Base-by-base conservation (phyloP, 2,888 invertebrate species). In the Pseudoips prasinana region DNA sequence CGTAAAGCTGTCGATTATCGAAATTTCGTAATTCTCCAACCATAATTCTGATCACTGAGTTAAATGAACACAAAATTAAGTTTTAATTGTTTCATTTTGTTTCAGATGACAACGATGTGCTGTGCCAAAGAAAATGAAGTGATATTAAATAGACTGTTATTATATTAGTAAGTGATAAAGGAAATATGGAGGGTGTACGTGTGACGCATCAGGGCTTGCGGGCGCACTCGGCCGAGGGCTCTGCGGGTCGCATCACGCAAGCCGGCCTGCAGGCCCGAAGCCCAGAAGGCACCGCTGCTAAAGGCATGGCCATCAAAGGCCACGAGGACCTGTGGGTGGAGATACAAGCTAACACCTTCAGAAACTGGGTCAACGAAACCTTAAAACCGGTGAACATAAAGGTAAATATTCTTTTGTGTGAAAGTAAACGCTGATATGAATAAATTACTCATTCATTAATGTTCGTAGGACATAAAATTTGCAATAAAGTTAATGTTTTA, bases 311-410 rank as follows among this genome's bases (percentile, higher is more conserved):
- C 61, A 97, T 97, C 73, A 96, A 96, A 72, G 98, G 97, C 52
- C 94, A 96, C 69, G 96, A 97, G 83, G 97, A 97, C 69, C 92
- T 97, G 24, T 98, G 98, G 98, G 96, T 98, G 30, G 96, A 97
- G 75, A 97, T 97, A 51, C 98, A 98, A 78, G 95, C 97, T 26
- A 96, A 96, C 79, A 98, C 98, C 22, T 98, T 98, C 77, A 92
- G 95, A 58, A 98, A 98, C 83, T 98, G 98, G 98, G 96, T 98
- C 64, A 98, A 98, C 81, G 98, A 98, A 76, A 95, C 96, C 62
- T 80, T 96, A 48, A 92, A 92, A 45, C 94, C 94, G 27, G 90
- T 92, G 46, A 91, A 91, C 54, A 92, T 92, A 76, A 92, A 92
- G 90, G 92, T 92, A 74, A 34, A 9, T 7, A 7, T 14, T 14